These are phyloP conservation scores for Eupsilia transversa DNA, from an alignment of 2,888 invertebrate species.

Conservation along the genomic window DNA sequence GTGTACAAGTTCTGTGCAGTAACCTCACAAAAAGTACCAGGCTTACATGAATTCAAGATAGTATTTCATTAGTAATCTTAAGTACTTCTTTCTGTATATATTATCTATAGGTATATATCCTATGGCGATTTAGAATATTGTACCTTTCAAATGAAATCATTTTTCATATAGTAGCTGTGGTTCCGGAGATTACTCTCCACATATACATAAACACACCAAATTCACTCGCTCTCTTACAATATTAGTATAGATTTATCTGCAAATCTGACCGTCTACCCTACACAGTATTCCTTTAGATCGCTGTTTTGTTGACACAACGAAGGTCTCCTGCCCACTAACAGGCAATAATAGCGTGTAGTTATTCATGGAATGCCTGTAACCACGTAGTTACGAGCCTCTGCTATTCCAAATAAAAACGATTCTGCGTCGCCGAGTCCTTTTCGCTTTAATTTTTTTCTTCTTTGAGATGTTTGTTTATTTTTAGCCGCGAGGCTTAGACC, in stretches of 20 bases:
- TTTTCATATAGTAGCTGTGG: no score
- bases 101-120: no score
- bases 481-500: constrained; percentile 28
- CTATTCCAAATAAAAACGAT: constrained; percentile 55
- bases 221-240: no score
- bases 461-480: constrained; percentile 53
- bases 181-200: no score
- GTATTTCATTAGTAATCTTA: no score
- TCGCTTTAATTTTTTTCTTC: constrained; percentile 31
- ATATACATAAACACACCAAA: no score
- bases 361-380: constrained; percentile 52
- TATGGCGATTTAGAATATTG: no score
- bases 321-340: constrained; percentile 29
- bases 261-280: not conserved
- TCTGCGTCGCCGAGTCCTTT: constrained; percentile 24
- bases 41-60: no score
- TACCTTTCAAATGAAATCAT: no score
- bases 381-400: constrained; percentile 43
- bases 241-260: not conserved
- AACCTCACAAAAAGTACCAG: no score
- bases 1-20: no score
- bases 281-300: constrained; percentile 27
- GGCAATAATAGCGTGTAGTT: constrained; percentile 51
- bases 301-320: constrained; percentile 45
- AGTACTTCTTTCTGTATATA: no score